phyloP scores from a whole-genome alignment of 2,797 vertebrate genomes.

The Sebastes nivosus region DNA sequence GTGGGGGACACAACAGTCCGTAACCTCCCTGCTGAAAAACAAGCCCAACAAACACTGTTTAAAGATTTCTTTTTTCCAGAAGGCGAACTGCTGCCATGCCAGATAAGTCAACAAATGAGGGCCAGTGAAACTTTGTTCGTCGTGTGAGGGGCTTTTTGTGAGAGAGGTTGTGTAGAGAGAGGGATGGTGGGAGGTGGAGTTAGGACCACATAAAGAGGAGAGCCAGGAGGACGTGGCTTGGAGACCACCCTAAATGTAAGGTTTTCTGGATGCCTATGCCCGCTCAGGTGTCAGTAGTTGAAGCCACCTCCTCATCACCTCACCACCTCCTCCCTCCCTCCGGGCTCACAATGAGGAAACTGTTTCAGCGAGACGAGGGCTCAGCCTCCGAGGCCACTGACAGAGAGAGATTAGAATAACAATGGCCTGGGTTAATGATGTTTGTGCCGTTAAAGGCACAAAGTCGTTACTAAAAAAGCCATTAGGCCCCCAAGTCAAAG shows the following conservation, averaged over 20 bases:
- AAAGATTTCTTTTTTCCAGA: conserved; percentile 4
- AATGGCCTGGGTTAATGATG: conserved; percentile 77
- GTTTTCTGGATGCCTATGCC: conserved; percentile 25
- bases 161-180: conserved; percentile 6
- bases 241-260: conserved; percentile 59
- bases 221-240: conserved; percentile 56
- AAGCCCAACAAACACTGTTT: conserved; percentile 19
- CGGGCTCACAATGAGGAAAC: conserved; percentile 69
- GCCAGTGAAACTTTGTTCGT: conserved; percentile 60
- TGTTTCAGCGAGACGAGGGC: conserved; percentile 65
- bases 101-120: conserved; percentile 74
- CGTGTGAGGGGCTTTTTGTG: conserved; percentile 59
- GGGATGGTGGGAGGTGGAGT: not conserved
- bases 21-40: conserved; percentile 30
- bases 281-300: conserved; percentile 52
- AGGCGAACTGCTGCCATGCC: conserved; percentile 31
- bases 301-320: conserved; percentile 39
- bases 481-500: conserved; percentile 68
- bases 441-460: conserved; percentile 73
- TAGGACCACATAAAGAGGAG: conserved; percentile 49
- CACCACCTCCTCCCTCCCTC: not conserved
- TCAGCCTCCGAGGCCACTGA: conserved; percentile 62
- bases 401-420: conserved; percentile 81
- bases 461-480: conserved; percentile 68
- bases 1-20: not conserved